Percentiles rank a stretch among this genome's conserved stretches.
Evolutionary conservation across 2,113 vertebrate species (phyloP).

Genomic region (Bufo gargarizans): DNA sequence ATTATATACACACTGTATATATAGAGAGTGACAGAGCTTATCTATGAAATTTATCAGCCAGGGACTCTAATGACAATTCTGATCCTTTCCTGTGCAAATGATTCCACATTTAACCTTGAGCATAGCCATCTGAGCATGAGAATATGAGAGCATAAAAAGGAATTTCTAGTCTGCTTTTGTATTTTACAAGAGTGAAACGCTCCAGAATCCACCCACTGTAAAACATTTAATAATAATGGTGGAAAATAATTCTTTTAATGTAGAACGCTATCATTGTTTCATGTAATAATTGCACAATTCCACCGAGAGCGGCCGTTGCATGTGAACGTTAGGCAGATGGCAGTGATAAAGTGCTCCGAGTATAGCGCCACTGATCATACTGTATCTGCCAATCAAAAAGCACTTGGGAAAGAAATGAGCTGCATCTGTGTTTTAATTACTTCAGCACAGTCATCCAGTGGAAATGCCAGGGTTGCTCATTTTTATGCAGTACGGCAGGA

Average conservation of each 20-base stretch:
- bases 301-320: constrained; percentile 40
- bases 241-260: constrained; percentile 51
- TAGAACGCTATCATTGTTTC: constrained; percentile 57
- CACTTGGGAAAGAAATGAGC: constrained; percentile 63
- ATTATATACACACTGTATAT: no score
- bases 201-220: constrained; percentile 42
- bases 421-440: constrained; percentile 70
- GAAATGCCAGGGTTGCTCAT: constrained; percentile 54
- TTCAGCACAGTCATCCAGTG: constrained; percentile 61
- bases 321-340: constrained; percentile 64
- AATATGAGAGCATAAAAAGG: constrained; percentile 8
- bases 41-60: not conserved
- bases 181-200: constrained; percentile 29
- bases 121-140: constrained; percentile 19
- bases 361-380: constrained; percentile 62
- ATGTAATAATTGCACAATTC: constrained; percentile 58
- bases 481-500: constrained; percentile 33
- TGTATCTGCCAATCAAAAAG: constrained; percentile 66
- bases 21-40: no score
- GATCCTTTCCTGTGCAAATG: constrained; percentile 36
- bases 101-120: constrained; percentile 11
- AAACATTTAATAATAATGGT: constrained; percentile 33
- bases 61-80: not conserved
- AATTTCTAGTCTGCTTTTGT: constrained; percentile 15
- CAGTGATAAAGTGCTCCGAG: constrained; percentile 61